Base-by-base conservation (phyloP, 2,113 vertebrate genomes). In the Phaethon lepturus region DNA sequence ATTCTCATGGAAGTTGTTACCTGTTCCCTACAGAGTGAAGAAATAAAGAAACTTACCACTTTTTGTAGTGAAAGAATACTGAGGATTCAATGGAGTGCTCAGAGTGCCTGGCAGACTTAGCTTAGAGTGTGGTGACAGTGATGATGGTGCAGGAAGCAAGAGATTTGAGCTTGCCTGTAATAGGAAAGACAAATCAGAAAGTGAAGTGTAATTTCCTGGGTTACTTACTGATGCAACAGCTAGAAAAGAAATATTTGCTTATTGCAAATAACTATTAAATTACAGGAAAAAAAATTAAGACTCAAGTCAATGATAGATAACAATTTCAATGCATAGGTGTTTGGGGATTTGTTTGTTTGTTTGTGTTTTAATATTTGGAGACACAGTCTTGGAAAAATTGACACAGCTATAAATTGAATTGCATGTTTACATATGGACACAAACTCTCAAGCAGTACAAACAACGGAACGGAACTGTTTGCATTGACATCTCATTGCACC, bases 91-190 rank as follows among this genome's bases (percentile, higher is more conserved):
- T 44, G 98, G 98, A 90, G 98, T 12, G 5, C 97, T 97, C 60
- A 98, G 88, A 67, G 97, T 38, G 14, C 95, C 95, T 3, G 98
- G 93, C 84, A 98, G 94, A 63, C 98, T 98, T 88, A 98, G 96
- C 87, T 97, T 99, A 80, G 99, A 98, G 94, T 98, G 99, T 28
- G 98, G 99, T 38, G 99, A 98, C 81, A 99, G 97, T 15, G 98
- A 91, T 78, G 99, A 98, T 24, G 98, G 98, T 18, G 99, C 98
- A 73, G 99, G 98, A 73, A 99, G 92, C 12, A 98, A 98, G 56
- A 98, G 94, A 84, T 98, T 98, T 96, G 98, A 98, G 97, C 98
- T 98, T 13, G 95, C 94, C 99, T 99, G 98, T 87, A 98, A 98
- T 96, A 97, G 96, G 92, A 96, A 98, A 98, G 87, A 86, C 97